Conservation (phyloP, 1,140 invertebrate genomes). For the Hormaphis cornu region DNA sequence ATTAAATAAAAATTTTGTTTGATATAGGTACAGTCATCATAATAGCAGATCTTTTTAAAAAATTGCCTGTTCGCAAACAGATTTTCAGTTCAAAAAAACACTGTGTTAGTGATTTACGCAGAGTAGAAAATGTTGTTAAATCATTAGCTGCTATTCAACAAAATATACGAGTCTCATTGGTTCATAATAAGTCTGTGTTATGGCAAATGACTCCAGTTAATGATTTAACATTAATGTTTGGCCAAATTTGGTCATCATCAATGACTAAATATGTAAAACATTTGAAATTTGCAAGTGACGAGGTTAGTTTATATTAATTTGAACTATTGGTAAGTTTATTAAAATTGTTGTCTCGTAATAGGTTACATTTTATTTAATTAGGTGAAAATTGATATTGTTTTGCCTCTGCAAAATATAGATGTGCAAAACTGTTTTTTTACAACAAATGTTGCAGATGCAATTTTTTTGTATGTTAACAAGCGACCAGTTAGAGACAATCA, state of each 20-base stretch:
- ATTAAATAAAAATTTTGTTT: neutral
- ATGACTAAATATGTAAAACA: conserved; percentile 44
- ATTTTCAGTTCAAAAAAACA: conserved; percentile 46
- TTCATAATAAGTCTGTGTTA: conserved; percentile 48
- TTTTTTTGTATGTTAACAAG: conserved; percentile 49
- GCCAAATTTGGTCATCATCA: conserved; percentile 44
- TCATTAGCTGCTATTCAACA: conserved; percentile 49
- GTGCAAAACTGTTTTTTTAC: conserved; percentile 26
- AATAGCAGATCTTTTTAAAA: conserved; percentile 50
- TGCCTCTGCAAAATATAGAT: conserved; percentile 41
- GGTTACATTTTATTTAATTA: conserved; percentile 32
- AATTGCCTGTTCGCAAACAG: conserved; percentile 54
- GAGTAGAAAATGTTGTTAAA: conserved; percentile 50
- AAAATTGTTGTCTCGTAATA: conserved; percentile 1
- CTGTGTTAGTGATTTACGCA: conserved; percentile 51
- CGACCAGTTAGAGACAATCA: conserved; percentile 50
- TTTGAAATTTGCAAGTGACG: conserved; percentile 38
- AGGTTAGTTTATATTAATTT: conserved; percentile 35
- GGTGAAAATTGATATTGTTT: conserved; percentile 44
- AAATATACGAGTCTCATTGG: conserved; percentile 45
- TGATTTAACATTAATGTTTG: conserved; percentile 44
- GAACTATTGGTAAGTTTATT: neutral
- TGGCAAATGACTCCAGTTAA: conserved; percentile 48
- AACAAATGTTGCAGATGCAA: conserved; percentile 38
- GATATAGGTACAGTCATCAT: conserved; percentile 51